Evolutionary conservation across 1,140 invertebrate genomes (phyloP).

Genomic region (Trypoxylus dichotomus): DNA sequence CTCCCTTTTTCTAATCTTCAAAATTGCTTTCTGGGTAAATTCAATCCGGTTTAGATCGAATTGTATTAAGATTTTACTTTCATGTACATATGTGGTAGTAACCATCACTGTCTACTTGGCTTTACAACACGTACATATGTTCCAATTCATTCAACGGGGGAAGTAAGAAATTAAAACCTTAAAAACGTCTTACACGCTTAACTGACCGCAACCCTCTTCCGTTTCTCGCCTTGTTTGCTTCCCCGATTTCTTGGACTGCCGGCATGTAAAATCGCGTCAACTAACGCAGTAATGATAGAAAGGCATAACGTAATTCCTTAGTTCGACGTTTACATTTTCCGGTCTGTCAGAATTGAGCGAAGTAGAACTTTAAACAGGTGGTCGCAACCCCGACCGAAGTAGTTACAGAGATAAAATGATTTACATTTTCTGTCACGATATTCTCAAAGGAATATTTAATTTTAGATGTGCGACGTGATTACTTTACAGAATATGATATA

Average conservation of each 20-base stretch:
- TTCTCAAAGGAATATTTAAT: not conserved
- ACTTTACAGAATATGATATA: not conserved
- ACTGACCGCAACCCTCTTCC: not conserved
- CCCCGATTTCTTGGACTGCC: not conserved
- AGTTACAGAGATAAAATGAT: not conserved
- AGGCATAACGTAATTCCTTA: not conserved
- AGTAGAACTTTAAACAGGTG: not conserved
- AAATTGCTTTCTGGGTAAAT: no score
- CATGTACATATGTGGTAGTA: no score
- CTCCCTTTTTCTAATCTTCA: no score
- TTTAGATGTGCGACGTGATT: not conserved
- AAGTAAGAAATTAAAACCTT: not conserved
- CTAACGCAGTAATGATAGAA: not conserved
- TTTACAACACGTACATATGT: not conserved
- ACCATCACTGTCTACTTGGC: not conserved
- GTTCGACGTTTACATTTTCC: not conserved
- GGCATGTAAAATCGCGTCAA: not conserved
- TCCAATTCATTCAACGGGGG: not conserved
- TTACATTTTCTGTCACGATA: not conserved
- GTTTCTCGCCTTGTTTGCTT: not conserved
- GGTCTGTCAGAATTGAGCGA: not conserved
- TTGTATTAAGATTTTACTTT: no score
- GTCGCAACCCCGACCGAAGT: not conserved
- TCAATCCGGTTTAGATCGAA: no score
- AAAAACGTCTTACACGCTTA: conserved; percentile 6